Evolutionary conservation across 1,140 invertebrate species (phyloP), one percentile per base, ranked within the genome.

Genomic region (Drosophila mauritiana): DNA sequence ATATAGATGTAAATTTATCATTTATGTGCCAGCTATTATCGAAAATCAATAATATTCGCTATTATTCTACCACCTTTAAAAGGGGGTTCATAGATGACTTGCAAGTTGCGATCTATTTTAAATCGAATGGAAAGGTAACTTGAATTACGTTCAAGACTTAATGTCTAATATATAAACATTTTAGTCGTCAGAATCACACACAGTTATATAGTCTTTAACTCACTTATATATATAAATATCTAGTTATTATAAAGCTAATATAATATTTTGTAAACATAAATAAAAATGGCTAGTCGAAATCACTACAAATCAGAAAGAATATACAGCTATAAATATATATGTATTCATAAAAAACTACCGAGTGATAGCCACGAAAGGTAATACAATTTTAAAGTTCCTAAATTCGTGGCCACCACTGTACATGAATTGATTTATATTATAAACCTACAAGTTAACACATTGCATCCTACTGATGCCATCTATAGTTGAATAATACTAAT

Each of bases 381-480:
- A 15, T 15, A 10, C 2, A 1, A 0, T 1, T 17, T n/a, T 15
- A 20, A 10, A 20, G 17, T 12, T n/a, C 7, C 13, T 48, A 27
- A 27, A n/a, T 27, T 27, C 13, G 7, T 48, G 13, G 46, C 13
- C 15, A 27, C 13, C 46, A 48, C 43, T 48, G 46, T 48, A 15
- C 45, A 48, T 27, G 2, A 31, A 27, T 12, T 20, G 1, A 25
- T 48, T 48, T 22, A 13, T 7, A 22, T 12, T 22, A 12, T 45
- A 6, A 12, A 8, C n/a, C 10, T 63, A 34, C 10, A 27, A 13
- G n/a, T 0, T 31, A 45, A 36, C 34, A 37, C n/a, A 20, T n/a
- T 36, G 46, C 57, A 65, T 64, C 59, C 58, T 64, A 65, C 22
- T 46, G 58, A 65, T 64, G 58, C 34, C 20, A 6, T 39, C 13